Evolutionary conservation across 2,888 invertebrate genomes (phyloP), one percentile per base, ranked within the genome.

Genomic region (Meta bourneti): DNA sequence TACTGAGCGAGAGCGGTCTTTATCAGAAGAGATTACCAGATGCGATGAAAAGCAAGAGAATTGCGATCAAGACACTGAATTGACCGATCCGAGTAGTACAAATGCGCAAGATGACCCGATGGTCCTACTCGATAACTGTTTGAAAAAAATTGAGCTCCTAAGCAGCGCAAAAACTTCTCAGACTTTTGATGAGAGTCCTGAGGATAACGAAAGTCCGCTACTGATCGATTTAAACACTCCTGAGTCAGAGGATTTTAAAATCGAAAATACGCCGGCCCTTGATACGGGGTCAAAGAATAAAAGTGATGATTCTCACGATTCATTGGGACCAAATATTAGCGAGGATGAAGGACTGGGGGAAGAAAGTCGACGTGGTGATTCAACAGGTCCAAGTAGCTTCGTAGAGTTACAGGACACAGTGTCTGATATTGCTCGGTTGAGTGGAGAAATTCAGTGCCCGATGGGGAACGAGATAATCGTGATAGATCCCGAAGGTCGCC

Each of bases 341-440:
- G 93, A 93, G 77, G 93, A 93, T 69, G 93, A 93, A 82, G 93
- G 93, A 7, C 89, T 93, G 16, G 93, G 93, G 11, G 93, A 93
- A 72, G 93, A 93, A 34, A 90, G 90, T 20, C 74, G 93, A 19
- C 89, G 93, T 48, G 93, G 91, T 16, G 90, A 92, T 61, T 93
- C 93, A 13, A 93, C 93, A 0, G 93, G 93, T 49, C 93, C 93
- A 7, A 91, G 89, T 52, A 93, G 93, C 72, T 82, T 93, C 11
- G 61, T 91, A 9, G 93, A 93, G 70, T 16, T 91, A 75, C 92
- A 92, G n/a, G 89, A 90, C 34, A 16, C 61, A 11, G 34, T 75
- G 51, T 75, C 90, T 13, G 51, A 20, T 51, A 16, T 81, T 61
- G 9, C 75, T 16, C 49, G 70, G 13, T n/a, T 83, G 16, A 83